Percentiles rank a stretch among this genome's conserved stretches.
phyloP scores from a whole-genome alignment of 2,113 vertebrate species.

The Oryctolagus cuniculus region mOryCun1.1 NC_091445.1:46414001-46414500 shows the following conservation, averaged over 20 bases:
- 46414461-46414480: neutral
- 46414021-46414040: neutral
- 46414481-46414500: neutral
- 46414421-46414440: neutral
- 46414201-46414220: neutral
- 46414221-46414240: neutral
- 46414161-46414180: neutral
- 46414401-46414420: neutral
- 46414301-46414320: neutral
- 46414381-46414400: too few relatives aligned
- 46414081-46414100: neutral
- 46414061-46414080: neutral
- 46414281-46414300: neutral
- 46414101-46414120: fast-evolving
- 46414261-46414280: neutral
- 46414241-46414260: neutral
- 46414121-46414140: neutral
- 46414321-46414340: neutral
- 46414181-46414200: fast-evolving
- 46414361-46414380: neutral
- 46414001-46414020: neutral
- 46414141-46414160: fast-evolving
- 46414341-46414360: neutral
- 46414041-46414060: neutral
- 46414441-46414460: neutral